A percentile compares a stretch with the other conserved stretches of the same genome.
These are phyloP conservation scores for Plagiodera versicolora DNA, from an alignment of 2,888 invertebrate species.

Conservation along the genomic window DNA sequence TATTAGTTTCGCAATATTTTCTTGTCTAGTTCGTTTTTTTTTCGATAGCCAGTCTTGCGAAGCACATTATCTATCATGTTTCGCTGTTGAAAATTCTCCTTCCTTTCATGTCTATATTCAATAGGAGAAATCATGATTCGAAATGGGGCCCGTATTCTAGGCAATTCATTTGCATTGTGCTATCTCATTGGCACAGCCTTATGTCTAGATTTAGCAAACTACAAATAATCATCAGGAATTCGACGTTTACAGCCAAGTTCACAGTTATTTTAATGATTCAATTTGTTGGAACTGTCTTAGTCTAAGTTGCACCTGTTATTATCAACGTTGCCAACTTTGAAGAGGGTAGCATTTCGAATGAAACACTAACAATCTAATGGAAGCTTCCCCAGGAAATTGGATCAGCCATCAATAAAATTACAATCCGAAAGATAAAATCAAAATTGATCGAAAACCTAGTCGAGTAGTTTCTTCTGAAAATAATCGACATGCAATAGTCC, in stretches of 20 bases:
- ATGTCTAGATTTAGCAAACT: constrained; percentile 42
- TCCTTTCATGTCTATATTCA: neutral
- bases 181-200: constrained; percentile 35
- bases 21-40: too few relatives aligned
- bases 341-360: neutral
- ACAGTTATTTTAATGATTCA: constrained; percentile 40
- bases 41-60: too few relatives aligned
- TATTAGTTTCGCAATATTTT: too few relatives aligned
- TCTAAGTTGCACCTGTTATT: constrained; percentile 26
- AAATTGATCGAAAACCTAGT: too few relatives aligned
- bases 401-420: too few relatives aligned
- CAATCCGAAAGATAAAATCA: too few relatives aligned
- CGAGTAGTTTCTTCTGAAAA: too few relatives aligned
- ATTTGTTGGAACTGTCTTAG: constrained; percentile 37
- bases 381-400: too few relatives aligned
- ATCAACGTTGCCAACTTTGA: constrained; percentile 14
- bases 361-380: too few relatives aligned
- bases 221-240: constrained; percentile 43
- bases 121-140: constrained; percentile 3
- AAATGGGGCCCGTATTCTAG: constrained; percentile 9
- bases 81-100: too few relatives aligned
- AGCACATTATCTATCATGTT: too few relatives aligned
- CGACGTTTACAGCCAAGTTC: constrained; percentile 40
- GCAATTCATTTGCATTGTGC: constrained; percentile 37
- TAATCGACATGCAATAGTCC: too few relatives aligned